phyloP scores from a whole-genome alignment of 2,888 invertebrate species.

The Tinea semifulvella region DNA sequence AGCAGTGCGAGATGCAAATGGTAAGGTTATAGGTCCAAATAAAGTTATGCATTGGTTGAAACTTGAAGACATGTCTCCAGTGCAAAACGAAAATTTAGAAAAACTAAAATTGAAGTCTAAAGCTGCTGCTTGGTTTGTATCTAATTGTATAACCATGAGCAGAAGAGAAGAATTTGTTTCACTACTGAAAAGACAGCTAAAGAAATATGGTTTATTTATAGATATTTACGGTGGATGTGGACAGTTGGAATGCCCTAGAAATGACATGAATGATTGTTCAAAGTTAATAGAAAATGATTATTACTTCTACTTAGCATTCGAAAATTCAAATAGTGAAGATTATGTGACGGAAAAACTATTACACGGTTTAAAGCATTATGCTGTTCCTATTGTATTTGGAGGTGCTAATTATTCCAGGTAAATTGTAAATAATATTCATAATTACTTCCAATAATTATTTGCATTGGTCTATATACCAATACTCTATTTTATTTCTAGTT shows the following conservation, averaged over 20 bases:
- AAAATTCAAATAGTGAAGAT: constrained; percentile 13
- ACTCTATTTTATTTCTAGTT: too few relatives aligned
- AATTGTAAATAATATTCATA: background rate
- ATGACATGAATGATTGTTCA: constrained; percentile 16
- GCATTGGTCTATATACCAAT: too few relatives aligned
- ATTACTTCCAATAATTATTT: background rate
- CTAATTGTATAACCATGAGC: constrained; percentile 27
- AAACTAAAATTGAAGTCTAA: constrained; percentile 8
- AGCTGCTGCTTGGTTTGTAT: constrained; percentile 28
- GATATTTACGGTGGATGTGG: constrained; percentile 36
- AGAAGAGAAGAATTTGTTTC: constrained; percentile 25
- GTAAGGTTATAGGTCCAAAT: constrained; percentile 29
- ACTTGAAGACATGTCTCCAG: constrained; percentile 27
- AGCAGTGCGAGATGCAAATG: constrained; percentile 25
- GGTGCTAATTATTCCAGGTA: constrained; percentile 15
- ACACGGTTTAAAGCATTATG: constrained; percentile 2
- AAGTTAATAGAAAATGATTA: constrained; percentile 11
- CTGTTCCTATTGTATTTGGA: constrained; percentile 13
- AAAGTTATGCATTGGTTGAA: constrained; percentile 30
- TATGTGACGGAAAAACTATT: constrained; percentile 14
- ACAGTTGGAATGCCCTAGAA: constrained; percentile 24
- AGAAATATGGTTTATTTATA: constrained; percentile 28
- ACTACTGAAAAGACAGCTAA: constrained; percentile 26
- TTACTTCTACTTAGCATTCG: constrained; percentile 15
- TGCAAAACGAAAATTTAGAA: constrained; percentile 17